Conservation (phyloP, 2,113 vertebrate genomes). For the Isichthys henryi region DNA sequence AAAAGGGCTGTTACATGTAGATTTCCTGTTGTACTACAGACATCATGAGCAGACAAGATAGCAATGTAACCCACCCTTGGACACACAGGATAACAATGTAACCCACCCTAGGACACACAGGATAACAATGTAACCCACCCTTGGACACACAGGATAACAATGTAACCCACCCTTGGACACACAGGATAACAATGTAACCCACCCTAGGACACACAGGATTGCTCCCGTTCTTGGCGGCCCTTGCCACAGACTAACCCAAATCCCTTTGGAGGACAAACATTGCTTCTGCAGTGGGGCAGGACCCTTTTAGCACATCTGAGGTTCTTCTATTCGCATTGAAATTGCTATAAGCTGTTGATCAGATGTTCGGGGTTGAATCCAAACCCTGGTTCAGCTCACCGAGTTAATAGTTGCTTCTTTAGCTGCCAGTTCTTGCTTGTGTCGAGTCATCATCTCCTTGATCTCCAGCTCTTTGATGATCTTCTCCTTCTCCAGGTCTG, state of each 20-base stretch:
- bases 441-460: slow-evolving; percentile 89
- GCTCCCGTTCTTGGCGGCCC: neutral
- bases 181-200: neutral
- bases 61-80: neutral
- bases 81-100: neutral
- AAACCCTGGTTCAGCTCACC: slow-evolving; percentile 57
- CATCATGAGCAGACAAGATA: neutral
- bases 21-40: neutral
- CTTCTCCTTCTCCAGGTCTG: slow-evolving; percentile 92
- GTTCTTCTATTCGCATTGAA: neutral
- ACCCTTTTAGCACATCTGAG: neutral
- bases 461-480: slow-evolving; percentile 98
- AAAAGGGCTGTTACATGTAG: neutral
- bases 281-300: neutral
- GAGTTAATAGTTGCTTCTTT: slow-evolving; percentile 88
- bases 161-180: neutral
- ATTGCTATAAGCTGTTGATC: neutral
- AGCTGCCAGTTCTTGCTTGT: slow-evolving; percentile 84
- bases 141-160: neutral
- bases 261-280: neutral
- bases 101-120: neutral
- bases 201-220: neutral
- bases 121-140: neutral
- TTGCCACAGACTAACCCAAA: neutral
- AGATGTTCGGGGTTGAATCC: neutral